Evolutionary conservation across 2,797 vertebrate species (phyloP), one percentile per base, ranked within the genome.

Genomic region (Hephaestus fuliginosus): DNA sequence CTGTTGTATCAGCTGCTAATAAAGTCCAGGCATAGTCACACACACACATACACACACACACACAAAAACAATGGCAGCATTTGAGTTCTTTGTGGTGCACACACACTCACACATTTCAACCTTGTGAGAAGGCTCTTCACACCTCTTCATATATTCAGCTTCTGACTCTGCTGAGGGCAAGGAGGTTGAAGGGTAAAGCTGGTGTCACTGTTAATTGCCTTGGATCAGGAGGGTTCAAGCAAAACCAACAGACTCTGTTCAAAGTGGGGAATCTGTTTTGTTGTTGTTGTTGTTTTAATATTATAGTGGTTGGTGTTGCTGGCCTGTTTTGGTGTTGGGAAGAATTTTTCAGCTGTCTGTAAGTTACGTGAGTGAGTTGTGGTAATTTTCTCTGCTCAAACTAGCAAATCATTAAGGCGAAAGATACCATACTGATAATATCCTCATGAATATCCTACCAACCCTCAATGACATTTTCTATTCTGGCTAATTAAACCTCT

Each of bases 111-210:
- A 84, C 69, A n/a, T 86, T 78, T 68, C 48, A 68, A 72, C 67
- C 56, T 55, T 70, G 86, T 81, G 85, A 81, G 68, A 85, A 87
- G 78, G 41, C 66, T 66, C 81, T 91, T 92, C 82, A 76, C 91
- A 91, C 92, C 56, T 89, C 76, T 65, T 43, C 11, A 52, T 82
- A 69, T 66, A 69, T 71, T 52, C 6, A 7, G 36, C 64, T 61
- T 74, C 43, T 77, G 77, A 78, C 56, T 81, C 64, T 53, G 88
- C 87, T 78, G 41, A 82, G 57, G 83, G 83, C 81, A 89, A 89
- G 83, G 76, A 80, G 67, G 68, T 44, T 77, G 76, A 90, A 89
- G 81, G 89, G 56, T 73, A 44, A 77, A 65, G 43, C 57, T 64
- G 61, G 5, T 70, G 79, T 85, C 43, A 36, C 2, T 57, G 49